Conservation (phyloP, 1,140 invertebrate genomes). For the Aphaenogaster floridana region DNA sequence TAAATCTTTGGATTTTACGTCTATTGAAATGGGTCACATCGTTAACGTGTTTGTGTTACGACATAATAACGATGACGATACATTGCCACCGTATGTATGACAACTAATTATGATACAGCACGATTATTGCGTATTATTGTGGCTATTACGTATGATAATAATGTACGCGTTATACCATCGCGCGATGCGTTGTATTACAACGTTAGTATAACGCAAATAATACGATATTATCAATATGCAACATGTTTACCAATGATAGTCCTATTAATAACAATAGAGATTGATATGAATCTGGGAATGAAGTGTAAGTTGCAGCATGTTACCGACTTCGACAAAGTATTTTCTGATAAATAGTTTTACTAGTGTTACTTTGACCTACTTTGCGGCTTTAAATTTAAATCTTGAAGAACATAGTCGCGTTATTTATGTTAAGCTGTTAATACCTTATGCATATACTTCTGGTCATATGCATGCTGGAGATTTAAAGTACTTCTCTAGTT, state of each 20-base stretch:
- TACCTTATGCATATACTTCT: slow-evolving; percentile 38
- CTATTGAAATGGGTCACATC: slow-evolving; percentile 19
- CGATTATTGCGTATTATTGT: slow-evolving; percentile 49
- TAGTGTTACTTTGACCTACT: background rate
- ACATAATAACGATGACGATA: slow-evolving; percentile 17
- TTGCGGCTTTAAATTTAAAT: slow-evolving; percentile 1
- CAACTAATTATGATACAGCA: slow-evolving; percentile 53
- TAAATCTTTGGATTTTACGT: slow-evolving; percentile 31
- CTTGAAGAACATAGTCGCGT: background rate
- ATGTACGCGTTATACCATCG: slow-evolving; percentile 23
- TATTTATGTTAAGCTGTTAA: slow-evolving; percentile 46
- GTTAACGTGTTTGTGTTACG: slow-evolving; percentile 13
- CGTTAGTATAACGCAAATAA: slow-evolving; percentile 40
- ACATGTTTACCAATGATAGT: background rate
- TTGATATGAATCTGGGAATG: background rate
- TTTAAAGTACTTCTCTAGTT: slow-evolving; percentile 47
- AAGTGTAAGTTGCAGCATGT: background rate
- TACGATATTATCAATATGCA: slow-evolving; percentile 51
- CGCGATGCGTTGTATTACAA: slow-evolving; percentile 1
- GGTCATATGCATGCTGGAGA: slow-evolving; percentile 16
- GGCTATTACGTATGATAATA: slow-evolving; percentile 58
- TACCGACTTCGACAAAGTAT: background rate
- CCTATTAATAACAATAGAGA: slow-evolving; percentile 40
- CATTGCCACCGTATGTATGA: background rate
- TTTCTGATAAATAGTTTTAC: slow-evolving; percentile 25